Conservation (phyloP, 1,140 invertebrate genomes). For the Drosophila subobscura region DNA sequence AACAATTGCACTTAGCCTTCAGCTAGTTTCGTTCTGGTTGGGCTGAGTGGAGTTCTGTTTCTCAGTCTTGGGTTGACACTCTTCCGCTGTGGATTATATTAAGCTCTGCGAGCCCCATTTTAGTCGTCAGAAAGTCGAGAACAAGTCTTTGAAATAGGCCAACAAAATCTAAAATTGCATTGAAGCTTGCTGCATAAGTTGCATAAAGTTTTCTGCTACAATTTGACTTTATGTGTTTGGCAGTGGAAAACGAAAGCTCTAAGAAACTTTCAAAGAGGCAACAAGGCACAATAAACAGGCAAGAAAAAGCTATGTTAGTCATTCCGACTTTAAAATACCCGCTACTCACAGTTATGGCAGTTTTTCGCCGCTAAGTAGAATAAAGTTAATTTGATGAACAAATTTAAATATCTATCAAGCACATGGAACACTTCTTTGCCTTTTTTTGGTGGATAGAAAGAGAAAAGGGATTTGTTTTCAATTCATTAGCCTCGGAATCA, state of each 20-base stretch:
- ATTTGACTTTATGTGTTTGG: constrained; percentile 20
- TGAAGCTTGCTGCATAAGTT: constrained; percentile 35
- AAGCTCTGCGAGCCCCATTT: constrained; percentile 25
- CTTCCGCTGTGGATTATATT: constrained; percentile 6
- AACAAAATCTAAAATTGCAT: constrained; percentile 26
- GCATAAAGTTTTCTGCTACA: constrained; percentile 42
- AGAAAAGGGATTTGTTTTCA: too few relatives aligned
- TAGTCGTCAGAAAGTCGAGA: constrained; percentile 17
- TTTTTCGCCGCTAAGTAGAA: too few relatives aligned
- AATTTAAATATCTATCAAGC: too few relatives aligned
- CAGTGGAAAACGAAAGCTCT: constrained; percentile 4
- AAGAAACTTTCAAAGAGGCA: constrained; percentile 27
- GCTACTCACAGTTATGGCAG: too few relatives aligned
- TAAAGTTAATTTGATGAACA: too few relatives aligned
- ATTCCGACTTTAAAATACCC: too few relatives aligned
- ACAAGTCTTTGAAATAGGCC: constrained; percentile 24
- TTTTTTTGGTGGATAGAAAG: too few relatives aligned
- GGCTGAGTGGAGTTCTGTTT: constrained; percentile 2
- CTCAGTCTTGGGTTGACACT: constrained; percentile 33
- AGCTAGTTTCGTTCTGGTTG: constrained; percentile 4
- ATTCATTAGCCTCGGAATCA: too few relatives aligned
- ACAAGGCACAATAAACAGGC: constrained; percentile 46
- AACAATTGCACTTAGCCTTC: constrained; percentile 23
- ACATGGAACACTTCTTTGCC: too few relatives aligned
- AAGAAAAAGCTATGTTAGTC: neutral